Evolutionary conservation across 53 echinoderm and acorn worm species (phyloP), one percentile per base, ranked within the genome.

Genomic region (Echinarachnius parma): DNA sequence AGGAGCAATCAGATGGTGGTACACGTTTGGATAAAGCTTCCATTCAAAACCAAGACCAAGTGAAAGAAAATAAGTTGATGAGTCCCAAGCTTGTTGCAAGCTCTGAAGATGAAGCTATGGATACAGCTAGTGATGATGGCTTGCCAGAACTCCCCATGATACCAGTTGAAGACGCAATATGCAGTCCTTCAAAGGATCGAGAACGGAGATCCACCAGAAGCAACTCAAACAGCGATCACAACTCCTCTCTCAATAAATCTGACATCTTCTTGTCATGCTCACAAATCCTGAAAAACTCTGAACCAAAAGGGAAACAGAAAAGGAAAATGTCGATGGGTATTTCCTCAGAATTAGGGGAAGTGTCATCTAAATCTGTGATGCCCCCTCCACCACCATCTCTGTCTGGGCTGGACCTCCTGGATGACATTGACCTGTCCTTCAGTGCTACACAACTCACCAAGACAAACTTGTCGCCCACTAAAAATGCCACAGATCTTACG

Each of bases 371-470:
- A n/a, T n/a, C 57, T 4, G 15, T 28, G n/a, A 62, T 86, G 49
- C 92, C 92, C 8, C 89, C 94, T 11, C 76, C 85, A 34, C 86
- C 94, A 33, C 92, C 88, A 4, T 81, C 86, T 14, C 61, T 90
- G 0, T 90, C 94, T 14, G 83, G 86, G 49, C 84, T 94, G 28
- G 94, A 94, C 64, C 61, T 87, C 21, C 71, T 94, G 25, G 94
- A 94, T 46, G 94, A 94, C 18, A 76, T 86, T 48, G 84, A 67
- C 36, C 52, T 80, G 4, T 64, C 79, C 27, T 72, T 74, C 53
- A 67, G 35, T 68, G 46, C 59, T 28, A 68, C 80, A 20, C 68
- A 72, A 39, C 39, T 72, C 37, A 34, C 55, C 74, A 57, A 24
- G 42, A 22, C 54, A 29, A 30, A 44, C 44, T 29, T 3, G 13